Base-by-base conservation (phyloP, 2,797 vertebrate species). In the Sus cebifrons region DNA sequence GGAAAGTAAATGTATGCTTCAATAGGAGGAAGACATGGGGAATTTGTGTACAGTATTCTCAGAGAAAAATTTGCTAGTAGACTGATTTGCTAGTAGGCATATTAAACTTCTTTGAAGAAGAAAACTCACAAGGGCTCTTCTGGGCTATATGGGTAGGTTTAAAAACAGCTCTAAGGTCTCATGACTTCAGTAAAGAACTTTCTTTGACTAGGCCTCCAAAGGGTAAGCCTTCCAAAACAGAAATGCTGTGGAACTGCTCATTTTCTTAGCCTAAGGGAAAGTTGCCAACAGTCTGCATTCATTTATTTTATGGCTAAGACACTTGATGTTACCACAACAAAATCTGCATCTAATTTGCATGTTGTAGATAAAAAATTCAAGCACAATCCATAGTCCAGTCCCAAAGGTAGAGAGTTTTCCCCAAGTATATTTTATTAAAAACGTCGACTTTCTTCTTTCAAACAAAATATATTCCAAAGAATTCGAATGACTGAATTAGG, bases 261-360 rank as follows among this genome's bases (percentile, higher is more conserved):
- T 83, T 83, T 87, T 74, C 64, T 79, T 56, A 27, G 54, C 56
- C 23, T 52, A 25, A 54, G 5, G 77, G 10, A 83, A 90, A 25
- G 56, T 10, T 79, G 60, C 56, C 44, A 89, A 64, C 62, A 92
- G 49, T 82, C 70, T 71, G 84, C 96, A 95, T 74, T 94, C 68
- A 68, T n/a, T 92, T 91, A n/a, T 75, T 89, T 96, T 75, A 96
- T 77, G 74, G n/a, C n/a, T 79, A 88, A 95, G 71, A 90, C 15
- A 85, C 13, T 81, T 92, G n/a, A 71, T n/a, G 49, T 71, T 88
- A 70, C 88, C 40, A 86, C 58, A 67, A 9, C 54, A 78, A 40
- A 73, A 75, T 86, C 65, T 94, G 58, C 32, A 92, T 82, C 68
- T 88, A 94, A 88, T 93, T 54, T 84, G 6, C 67, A 74, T 79